phyloP scores from a whole-genome alignment of 2,113 vertebrate species.

The cat (Felis catus) region DNA sequence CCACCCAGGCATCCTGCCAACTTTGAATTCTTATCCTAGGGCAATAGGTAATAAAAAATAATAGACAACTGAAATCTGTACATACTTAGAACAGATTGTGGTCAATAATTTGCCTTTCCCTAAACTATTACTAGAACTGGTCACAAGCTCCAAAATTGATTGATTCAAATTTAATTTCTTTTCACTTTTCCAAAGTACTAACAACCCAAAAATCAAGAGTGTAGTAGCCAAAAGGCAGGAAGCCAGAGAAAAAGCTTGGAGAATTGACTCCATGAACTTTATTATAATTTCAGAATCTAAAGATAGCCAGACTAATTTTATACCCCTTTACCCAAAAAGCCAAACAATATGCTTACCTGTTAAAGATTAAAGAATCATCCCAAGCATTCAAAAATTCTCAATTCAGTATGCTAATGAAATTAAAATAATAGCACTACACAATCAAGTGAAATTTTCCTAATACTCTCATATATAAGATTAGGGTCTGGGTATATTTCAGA shows the following conservation, averaged over 20 bases:
- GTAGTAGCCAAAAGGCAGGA: not conserved
- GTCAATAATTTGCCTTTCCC: not conserved
- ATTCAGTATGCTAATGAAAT: conserved; percentile 26
- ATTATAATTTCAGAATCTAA: not conserved
- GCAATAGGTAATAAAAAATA: not conserved
- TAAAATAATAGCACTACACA: not conserved
- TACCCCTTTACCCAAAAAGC: not conserved
- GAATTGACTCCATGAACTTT: not conserved
- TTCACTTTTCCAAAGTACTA: conserved; percentile 23
- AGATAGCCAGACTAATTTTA: not conserved
- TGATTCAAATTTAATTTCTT: conserved; percentile 37
- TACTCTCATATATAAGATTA: not conserved
- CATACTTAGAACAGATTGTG: not conserved
- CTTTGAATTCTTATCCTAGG: not conserved
- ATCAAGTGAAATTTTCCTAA: not conserved
- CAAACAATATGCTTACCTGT: not conserved
- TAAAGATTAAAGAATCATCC: not conserved
- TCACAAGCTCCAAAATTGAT: not conserved
- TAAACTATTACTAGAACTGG: not conserved
- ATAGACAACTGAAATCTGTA: not conserved
- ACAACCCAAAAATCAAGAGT: not conserved
- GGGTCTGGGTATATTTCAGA: not conserved
- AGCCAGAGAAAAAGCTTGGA: conserved; percentile 9
- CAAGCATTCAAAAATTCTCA: not conserved
- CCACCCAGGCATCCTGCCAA: not conserved